Conservation (phyloP, 2,113 vertebrate genomes). For the Urocynchramus pylzowi region DNA sequence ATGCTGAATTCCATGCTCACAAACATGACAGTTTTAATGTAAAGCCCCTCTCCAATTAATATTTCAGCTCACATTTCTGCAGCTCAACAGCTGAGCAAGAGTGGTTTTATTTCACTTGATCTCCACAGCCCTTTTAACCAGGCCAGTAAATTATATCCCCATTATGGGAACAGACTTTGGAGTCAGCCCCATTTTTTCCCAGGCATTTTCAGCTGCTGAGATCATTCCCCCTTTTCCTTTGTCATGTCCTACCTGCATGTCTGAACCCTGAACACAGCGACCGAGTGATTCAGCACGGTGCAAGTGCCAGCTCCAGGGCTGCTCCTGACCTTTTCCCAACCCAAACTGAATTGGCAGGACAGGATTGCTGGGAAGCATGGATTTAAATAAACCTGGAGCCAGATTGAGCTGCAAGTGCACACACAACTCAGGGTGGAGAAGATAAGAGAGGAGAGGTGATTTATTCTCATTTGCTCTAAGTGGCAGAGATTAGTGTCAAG, state of each 20-base stretch:
- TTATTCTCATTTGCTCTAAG: conserved; percentile 63
- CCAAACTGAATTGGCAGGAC: background rate
- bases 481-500: conserved; percentile 67
- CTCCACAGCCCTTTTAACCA: background rate
- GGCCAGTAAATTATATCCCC: background rate
- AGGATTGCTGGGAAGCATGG: background rate
- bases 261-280: background rate
- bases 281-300: background rate
- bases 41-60: background rate
- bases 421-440: background rate
- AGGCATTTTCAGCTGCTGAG: background rate
- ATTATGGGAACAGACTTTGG: background rate
- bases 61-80: background rate
- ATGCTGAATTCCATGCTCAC: background rate
- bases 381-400: background rate
- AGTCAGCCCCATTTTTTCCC: background rate
- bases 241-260: background rate
- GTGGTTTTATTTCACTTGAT: background rate
- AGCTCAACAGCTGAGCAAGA: background rate
- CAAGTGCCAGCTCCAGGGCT: background rate
- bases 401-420: background rate
- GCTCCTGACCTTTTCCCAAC: background rate
- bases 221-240: background rate
- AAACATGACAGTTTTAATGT: background rate
- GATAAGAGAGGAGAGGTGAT: conserved; percentile 52